Percentiles rank a stretch among this genome's conserved stretches.
phyloP scores from a whole-genome alignment of 1,140 invertebrate species.

The Acromyrmex charruanus region DNA sequence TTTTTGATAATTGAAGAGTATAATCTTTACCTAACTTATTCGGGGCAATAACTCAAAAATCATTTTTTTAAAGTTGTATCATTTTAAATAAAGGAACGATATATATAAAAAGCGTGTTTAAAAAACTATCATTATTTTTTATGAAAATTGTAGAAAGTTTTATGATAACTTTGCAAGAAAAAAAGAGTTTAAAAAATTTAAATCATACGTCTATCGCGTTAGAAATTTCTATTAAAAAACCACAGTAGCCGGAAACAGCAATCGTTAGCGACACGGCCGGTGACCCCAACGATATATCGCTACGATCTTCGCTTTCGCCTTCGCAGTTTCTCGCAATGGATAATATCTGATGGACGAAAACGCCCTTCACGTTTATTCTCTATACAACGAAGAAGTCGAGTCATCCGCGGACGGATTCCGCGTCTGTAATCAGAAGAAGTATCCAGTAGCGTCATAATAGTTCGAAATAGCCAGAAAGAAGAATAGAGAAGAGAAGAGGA shows the following conservation, averaged over 20 bases:
- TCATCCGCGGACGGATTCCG: constrained; percentile 45
- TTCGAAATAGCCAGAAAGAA: constrained; percentile 32
- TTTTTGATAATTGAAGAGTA: too few species aligned
- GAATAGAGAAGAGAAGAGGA: constrained; percentile 3
- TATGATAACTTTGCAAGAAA: background rate
- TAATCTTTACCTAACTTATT: too few species aligned
- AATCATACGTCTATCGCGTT: background rate
- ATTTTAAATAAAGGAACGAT: too few species aligned
- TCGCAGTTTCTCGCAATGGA: constrained; percentile 44
- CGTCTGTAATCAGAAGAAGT: constrained; percentile 52
- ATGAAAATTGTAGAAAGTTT: background rate
- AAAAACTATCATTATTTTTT: background rate
- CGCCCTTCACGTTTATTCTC: background rate
- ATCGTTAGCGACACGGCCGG: constrained; percentile 33
- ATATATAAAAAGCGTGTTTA: background rate
- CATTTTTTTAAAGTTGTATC: too few species aligned
- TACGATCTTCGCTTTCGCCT: constrained; percentile 52
- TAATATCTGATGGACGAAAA: background rate
- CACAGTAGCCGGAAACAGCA: constrained; percentile 1
- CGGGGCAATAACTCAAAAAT: too few species aligned
- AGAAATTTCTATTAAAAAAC: background rate
- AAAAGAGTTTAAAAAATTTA: background rate
- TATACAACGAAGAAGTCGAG: constrained; percentile 3
- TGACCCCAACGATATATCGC: background rate
- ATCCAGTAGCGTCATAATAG: constrained; percentile 42